A percentile compares a stretch with the other conserved stretches of the same genome.
Evolutionary conservation across 2,888 invertebrate species (phyloP).

Genomic region (Suillia variegata): DNA sequence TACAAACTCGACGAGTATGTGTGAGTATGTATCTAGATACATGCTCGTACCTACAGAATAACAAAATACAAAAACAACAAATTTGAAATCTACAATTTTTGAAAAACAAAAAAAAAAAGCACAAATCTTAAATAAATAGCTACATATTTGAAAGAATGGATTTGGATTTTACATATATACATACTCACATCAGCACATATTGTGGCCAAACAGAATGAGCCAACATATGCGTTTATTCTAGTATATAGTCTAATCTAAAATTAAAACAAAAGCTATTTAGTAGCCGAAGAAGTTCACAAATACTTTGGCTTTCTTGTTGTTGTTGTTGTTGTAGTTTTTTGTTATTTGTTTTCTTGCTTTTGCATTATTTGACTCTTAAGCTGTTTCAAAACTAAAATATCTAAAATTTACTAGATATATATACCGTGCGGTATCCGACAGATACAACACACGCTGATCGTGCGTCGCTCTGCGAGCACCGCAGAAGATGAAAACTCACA

Average conservation of each 20-base stretch:
- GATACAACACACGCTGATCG: neutral
- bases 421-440: constrained; percentile 14
- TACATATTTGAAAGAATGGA: too few species aligned
- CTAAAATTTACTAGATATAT: constrained; percentile 10
- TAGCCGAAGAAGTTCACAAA: constrained; percentile 52
- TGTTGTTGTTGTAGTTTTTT: constrained; percentile 1
- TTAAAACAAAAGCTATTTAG: constrained; percentile 57
- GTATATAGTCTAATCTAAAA: constrained; percentile 48
- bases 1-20: too few species aligned
- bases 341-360: neutral
- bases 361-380: constrained; percentile 18
- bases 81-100: too few species aligned
- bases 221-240: constrained; percentile 53
- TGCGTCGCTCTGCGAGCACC: neutral
- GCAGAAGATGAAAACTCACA: neutral
- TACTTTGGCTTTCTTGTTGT: constrained; percentile 22
- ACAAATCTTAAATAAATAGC: too few species aligned
- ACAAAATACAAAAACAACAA: too few species aligned
- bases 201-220: too few species aligned
- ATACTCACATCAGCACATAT: too few species aligned
- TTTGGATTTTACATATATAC: too few species aligned
- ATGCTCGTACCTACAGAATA: too few species aligned
- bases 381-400: constrained; percentile 37
- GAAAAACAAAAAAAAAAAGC: too few species aligned
- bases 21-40: too few species aligned